Conservation (phyloP, 2,113 vertebrate genomes). For the Dasyornis broadbenti region DNA sequence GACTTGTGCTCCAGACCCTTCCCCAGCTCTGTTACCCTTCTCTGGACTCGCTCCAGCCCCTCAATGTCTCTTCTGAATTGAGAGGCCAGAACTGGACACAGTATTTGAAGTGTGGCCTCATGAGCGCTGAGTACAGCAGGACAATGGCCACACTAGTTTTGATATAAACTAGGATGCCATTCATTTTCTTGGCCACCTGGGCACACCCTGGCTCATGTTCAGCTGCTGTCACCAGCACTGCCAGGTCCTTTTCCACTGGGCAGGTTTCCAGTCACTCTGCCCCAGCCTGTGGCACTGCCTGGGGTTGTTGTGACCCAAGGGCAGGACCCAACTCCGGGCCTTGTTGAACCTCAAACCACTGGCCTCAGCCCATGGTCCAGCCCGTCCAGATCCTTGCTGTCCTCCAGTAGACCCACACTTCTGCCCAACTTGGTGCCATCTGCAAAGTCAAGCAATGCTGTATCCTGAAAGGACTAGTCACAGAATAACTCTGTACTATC, state of each 20-base stretch:
- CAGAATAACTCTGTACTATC: not conserved
- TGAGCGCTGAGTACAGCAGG: no score
- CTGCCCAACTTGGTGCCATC: not conserved
- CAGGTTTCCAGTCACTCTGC: not conserved
- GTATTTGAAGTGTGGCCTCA: not conserved
- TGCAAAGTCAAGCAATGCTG: not conserved
- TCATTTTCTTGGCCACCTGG: no score
- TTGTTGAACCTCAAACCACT: not conserved
- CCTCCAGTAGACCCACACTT: not conserved
- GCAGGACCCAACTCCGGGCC: not conserved
- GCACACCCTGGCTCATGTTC: no score
- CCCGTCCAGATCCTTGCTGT: not conserved
- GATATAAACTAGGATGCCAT: no score
- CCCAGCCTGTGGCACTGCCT: rapidly evolving
- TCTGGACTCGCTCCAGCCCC: not conserved
- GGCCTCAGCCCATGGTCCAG: not conserved
- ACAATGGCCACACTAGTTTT: no score
- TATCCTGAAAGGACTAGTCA: not conserved
- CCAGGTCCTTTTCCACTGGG: no score
- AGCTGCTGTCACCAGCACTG: no score
- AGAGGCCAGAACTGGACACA: not conserved
- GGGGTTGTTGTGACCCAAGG: not conserved
- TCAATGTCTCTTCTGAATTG: not conserved
- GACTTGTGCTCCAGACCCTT: not conserved
- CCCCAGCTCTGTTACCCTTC: not conserved